Conservation (phyloP, 2,888 invertebrate genomes). For the Sthenelais limicola region DNA sequence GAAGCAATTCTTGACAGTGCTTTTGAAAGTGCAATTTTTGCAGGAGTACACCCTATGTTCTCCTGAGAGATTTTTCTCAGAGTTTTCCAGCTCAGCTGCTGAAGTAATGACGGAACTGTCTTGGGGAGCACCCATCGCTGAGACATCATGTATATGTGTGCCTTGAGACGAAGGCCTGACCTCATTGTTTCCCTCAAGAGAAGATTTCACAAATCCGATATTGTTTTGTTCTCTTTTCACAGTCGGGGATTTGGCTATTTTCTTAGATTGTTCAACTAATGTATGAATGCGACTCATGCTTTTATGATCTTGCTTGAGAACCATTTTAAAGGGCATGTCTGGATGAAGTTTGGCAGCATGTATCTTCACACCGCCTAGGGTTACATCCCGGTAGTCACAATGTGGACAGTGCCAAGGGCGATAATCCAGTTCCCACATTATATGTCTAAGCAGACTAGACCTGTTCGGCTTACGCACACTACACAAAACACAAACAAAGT, state of each 20-base stretch:
- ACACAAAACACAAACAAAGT: constrained; percentile 48
- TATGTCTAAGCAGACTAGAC: constrained; percentile 48
- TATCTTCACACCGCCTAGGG: constrained; percentile 7
- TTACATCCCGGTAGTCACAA: constrained; percentile 46
- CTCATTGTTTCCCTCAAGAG: no score
- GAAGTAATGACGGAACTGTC: constrained; percentile 24
- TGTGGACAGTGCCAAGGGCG: constrained; percentile 48
- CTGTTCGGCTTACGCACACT: constrained; percentile 33
- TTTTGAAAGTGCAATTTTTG: constrained; percentile 31
- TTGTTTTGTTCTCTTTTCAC: no score
- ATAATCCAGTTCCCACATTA: constrained; percentile 51
- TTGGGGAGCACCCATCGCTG: constrained; percentile 14
- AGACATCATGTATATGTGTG: no score
- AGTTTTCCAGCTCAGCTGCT: constrained; percentile 19
- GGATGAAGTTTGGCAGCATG: constrained; percentile 22
- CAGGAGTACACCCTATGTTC: constrained; percentile 13
- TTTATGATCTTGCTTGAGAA: constrained; percentile 3
- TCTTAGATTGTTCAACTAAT: constrained; percentile 30
- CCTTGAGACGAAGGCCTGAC: no score
- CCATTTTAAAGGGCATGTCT: constrained; percentile 5
- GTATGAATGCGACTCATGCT: constrained; percentile 22
- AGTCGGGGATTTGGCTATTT: no score
- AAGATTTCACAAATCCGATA: no score
- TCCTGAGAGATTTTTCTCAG: constrained; percentile 11
- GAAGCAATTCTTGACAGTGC: constrained; percentile 24